Conservation (phyloP, 2,113 vertebrate species). For the Gopherus evgoodei region DNA sequence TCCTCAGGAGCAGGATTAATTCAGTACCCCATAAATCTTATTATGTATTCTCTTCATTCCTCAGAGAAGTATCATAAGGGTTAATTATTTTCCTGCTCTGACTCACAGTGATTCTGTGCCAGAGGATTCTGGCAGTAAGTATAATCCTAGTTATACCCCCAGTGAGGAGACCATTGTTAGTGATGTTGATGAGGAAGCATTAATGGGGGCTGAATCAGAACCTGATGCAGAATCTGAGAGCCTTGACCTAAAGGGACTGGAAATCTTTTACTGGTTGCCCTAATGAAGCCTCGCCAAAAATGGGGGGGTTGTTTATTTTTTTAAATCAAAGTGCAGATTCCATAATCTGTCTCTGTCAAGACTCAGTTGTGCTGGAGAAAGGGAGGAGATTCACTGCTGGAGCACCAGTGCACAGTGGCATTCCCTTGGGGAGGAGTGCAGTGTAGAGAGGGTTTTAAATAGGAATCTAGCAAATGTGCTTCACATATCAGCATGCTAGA, state of each 20-base stretch:
- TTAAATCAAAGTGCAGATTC: background rate
- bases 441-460: slow-evolving; percentile 26
- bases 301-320: background rate
- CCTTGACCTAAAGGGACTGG: slow-evolving; percentile 28
- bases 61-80: slow-evolving; percentile 71
- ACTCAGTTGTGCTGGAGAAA: slow-evolving; percentile 6
- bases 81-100: slow-evolving; percentile 78
- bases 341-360: slow-evolving; percentile 34
- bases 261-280: slow-evolving; percentile 34
- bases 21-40: slow-evolving; percentile 27
- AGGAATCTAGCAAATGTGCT: background rate
- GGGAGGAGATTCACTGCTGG: slow-evolving; percentile 11
- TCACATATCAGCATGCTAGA: slow-evolving; percentile 1
- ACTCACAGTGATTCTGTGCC: slow-evolving; percentile 77
- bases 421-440: background rate
- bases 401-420: background rate
- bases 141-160: slow-evolving; percentile 67
- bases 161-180: slow-evolving; percentile 68
- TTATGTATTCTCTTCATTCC: slow-evolving; percentile 51
- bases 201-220: slow-evolving; percentile 43
- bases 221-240: slow-evolving; percentile 39
- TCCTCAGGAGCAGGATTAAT: slow-evolving; percentile 31
- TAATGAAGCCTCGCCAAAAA: background rate
- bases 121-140: slow-evolving; percentile 77
- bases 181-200: slow-evolving; percentile 46